Conservation (phyloP, 2,888 invertebrate species). For the Rhogogaster chlorosoma region DNA sequence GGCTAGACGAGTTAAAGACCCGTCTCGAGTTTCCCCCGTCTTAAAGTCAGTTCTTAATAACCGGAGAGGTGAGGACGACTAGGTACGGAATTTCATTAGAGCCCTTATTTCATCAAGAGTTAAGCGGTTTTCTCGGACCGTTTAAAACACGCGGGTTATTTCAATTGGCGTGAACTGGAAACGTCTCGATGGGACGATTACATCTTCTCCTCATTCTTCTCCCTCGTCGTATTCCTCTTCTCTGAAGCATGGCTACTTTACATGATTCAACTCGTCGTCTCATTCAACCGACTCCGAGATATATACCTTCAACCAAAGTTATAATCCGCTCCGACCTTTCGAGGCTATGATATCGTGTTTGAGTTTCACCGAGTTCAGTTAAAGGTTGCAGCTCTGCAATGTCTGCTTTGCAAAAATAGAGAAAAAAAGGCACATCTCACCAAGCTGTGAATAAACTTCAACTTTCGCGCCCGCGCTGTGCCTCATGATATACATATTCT, state of each 20-base stretch:
- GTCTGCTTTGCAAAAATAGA: background rate
- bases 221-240: background rate
- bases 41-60: slow-evolving; percentile 67
- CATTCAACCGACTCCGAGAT: background rate
- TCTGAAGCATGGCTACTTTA: background rate
- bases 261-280: background rate
- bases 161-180: background rate
- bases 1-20: background rate
- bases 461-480: background rate
- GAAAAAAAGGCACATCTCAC: background rate
- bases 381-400: background rate
- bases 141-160: slow-evolving; percentile 28
- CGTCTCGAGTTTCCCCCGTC: slow-evolving; percentile 48
- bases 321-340: background rate
- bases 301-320: background rate
- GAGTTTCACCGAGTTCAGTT: background rate
- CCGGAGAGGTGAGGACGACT: slow-evolving; percentile 44
- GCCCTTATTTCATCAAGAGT: slow-evolving; percentile 52
- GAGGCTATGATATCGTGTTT: background rate
- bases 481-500: background rate
- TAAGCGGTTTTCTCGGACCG: slow-evolving; percentile 14
- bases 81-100: slow-evolving; percentile 67
- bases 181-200: background rate
- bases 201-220: background rate
- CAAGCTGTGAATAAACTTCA: background rate